These are phyloP conservation scores for Siniperca chuatsi DNA, from an alignment of 2,113 vertebrate species.

Conservation along the genomic window DNA sequence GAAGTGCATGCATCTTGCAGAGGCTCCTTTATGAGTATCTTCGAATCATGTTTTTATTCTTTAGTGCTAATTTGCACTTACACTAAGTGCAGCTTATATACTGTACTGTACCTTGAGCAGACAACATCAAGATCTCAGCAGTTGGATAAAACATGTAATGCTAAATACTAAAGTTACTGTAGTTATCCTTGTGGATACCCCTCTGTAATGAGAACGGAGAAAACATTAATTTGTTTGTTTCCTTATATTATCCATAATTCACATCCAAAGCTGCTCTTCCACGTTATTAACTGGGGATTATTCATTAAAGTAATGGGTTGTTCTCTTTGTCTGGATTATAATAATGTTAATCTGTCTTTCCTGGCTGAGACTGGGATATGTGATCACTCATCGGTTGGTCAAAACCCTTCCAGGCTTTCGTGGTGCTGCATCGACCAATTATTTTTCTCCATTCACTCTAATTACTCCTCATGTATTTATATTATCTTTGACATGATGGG, in stretches of 20 bases:
- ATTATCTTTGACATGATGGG: conserved; percentile 36
- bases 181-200: too few species aligned
- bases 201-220: neutral
- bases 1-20: neutral
- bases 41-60: neutral
- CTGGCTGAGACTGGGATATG: conserved; percentile 31
- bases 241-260: conserved; percentile 38
- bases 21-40: neutral
- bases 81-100: neutral
- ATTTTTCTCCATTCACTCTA: conserved; percentile 28
- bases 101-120: neutral
- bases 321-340: conserved; percentile 69
- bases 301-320: conserved; percentile 64
- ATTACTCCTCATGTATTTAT: conserved; percentile 28
- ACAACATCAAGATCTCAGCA: neutral
- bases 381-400: conserved; percentile 27
- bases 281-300: conserved; percentile 50
- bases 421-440: conserved; percentile 8
- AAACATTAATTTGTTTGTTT: conserved; percentile 13
- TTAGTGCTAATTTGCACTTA: neutral
- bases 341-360: conserved; percentile 60
- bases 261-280: conserved; percentile 29
- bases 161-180: neutral
- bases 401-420: neutral
- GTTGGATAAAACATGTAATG: neutral